phyloP scores from a whole-genome alignment of 2,113 vertebrate species.

The Odocoileus hemionus region DNA sequence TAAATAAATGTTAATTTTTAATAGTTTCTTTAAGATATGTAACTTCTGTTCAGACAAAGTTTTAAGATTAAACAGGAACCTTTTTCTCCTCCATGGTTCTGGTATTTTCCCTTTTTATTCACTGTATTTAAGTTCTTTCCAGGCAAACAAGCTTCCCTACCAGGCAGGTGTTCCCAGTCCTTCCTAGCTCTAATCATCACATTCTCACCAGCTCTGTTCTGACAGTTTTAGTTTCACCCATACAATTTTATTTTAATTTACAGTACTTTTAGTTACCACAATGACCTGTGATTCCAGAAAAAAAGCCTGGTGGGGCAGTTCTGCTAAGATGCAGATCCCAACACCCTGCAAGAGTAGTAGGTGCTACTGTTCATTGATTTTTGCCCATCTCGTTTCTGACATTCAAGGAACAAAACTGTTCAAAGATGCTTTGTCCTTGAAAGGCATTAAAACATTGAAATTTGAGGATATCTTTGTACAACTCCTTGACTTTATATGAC shows the following conservation, averaged over 20 bases:
- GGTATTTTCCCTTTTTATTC: constrained; percentile 17
- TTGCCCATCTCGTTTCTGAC: background rate
- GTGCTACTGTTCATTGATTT: background rate
- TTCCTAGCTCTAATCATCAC: constrained; percentile 44
- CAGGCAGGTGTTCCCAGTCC: constrained; percentile 57
- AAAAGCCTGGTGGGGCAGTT: background rate
- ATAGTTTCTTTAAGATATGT: background rate
- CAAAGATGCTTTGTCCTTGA: background rate
- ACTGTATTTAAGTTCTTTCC: constrained; percentile 58
- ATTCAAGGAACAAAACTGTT: background rate
- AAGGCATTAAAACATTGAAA: background rate
- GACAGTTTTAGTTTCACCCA: constrained; percentile 36
- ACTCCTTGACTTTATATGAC: background rate
- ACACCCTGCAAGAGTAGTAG: background rate
- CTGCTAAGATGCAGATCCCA: background rate
- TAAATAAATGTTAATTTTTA: constrained; percentile 12
- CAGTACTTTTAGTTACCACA: constrained; percentile 42
- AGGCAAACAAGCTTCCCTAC: constrained; percentile 49
- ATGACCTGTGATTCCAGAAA: constrained; percentile 35
- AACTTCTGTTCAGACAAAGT: background rate
- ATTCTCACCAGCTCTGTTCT: constrained; percentile 14
- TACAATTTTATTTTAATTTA: constrained; percentile 41
- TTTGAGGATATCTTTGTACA: background rate
- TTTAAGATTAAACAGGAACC: background rate
- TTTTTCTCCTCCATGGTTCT: background rate